These are phyloP conservation scores for Bradypodion ventrale DNA, from an alignment of 2,797 vertebrate genomes.

Conservation along the genomic window DNA sequence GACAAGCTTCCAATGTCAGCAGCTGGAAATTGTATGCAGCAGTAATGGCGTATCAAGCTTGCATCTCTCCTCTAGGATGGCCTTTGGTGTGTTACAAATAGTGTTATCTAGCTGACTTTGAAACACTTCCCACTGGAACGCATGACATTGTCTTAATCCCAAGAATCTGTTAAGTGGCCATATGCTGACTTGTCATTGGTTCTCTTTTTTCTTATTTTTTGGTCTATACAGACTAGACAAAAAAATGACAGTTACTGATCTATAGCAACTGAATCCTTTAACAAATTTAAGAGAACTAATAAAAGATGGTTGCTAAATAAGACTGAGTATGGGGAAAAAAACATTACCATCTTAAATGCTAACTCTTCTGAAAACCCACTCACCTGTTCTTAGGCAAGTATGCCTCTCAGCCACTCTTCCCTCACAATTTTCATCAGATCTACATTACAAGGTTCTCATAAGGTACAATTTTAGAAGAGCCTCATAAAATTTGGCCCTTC, in stretches of 20 bases:
- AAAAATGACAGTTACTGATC: neutral
- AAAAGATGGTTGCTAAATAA: neutral
- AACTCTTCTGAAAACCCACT: neutral
- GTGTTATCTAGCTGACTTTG: conserved; percentile 38
- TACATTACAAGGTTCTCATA: neutral
- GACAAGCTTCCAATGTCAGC: conserved; percentile 59
- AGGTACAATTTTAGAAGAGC: neutral
- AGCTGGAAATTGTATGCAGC: conserved; percentile 12
- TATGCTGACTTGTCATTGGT: conserved; percentile 17
- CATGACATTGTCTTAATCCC: conserved; percentile 37
- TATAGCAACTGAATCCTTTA: neutral
- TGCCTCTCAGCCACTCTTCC: neutral
- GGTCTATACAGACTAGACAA: conserved; percentile 15
- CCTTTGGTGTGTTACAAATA: conserved; percentile 33
- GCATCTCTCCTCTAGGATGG: conserved; percentile 36
- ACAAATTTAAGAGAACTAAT: neutral
- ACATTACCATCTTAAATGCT: neutral
- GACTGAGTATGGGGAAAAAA: neutral
- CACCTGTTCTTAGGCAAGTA: neutral
- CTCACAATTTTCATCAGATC: neutral
- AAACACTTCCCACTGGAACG: conserved; percentile 18
- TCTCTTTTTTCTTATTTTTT: conserved; percentile 20
- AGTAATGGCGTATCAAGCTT: conserved; percentile 42
- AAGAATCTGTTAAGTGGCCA: conserved; percentile 31
- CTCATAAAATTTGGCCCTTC: neutral